Base-by-base conservation (phyloP, 1,140 invertebrate genomes). In the Heliothis subflexa region DNA sequence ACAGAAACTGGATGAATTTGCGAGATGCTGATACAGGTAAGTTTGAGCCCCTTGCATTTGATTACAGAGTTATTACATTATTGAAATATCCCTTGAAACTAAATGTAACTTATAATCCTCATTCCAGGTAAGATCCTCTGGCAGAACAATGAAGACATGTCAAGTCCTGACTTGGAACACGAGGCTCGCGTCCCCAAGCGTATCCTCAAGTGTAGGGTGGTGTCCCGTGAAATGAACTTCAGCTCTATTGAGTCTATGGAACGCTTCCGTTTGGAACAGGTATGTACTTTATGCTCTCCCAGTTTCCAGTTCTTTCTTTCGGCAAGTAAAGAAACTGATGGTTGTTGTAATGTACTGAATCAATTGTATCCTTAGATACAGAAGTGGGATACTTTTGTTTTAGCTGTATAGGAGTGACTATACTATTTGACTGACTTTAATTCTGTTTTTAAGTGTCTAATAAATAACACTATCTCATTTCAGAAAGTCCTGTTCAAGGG, bases 171-270 rank as follows among this genome's bases (percentile, higher is more conserved):
- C 77, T 95, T 97, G 14, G 99, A 99, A 93, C 99, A 99, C 94
- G 98, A 99, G 96, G 99, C 99, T 1, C 95, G 97, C 79, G 99
- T 99, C 62, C 99, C 99, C 0, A 99, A 99, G 89, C 97, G 97
- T 88, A 99, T 99, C 83, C 95, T 99, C 47, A 98, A 99, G 95
- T 99, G 99, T 94, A 95, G 98, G 87, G 98, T 98, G 25, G 98
- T 99, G 14, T 99, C 99, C 0, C 95, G 99, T 81, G 99, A 99
- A 96, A 98, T 99, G 84, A 99, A 99, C 95, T 99, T 99, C 93
- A 99, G 99, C 86, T 99, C 99, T 25, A 96, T 97, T 66, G 98
- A 99, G 94, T 96, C 98, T 12, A 98, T 99, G 96, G 98, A 99
- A 84, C 98, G 98, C 91, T 99, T 99, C 95, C 95, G 99, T 85